A percentile compares a stretch with the other conserved stretches of the same genome.
Evolutionary conservation across 2,797 vertebrate genomes (phyloP).

Genomic region (Hapalemur alaotrensis): DNA sequence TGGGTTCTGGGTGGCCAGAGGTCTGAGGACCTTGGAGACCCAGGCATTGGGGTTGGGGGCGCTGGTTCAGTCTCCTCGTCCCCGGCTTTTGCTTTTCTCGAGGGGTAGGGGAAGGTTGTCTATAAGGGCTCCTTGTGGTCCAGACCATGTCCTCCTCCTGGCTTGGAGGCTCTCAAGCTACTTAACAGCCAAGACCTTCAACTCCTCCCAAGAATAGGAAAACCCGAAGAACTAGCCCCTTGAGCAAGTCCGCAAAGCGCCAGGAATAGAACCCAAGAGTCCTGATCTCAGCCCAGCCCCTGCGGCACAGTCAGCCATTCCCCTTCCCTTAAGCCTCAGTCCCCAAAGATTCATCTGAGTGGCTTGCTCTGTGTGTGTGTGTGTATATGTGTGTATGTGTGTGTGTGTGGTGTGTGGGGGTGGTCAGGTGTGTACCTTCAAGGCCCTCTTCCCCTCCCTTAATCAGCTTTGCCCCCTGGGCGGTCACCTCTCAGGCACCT

Average conservation of each 20-base stretch:
- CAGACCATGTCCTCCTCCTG: not conserved
- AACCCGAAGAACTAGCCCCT: not conserved
- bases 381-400: not conserved
- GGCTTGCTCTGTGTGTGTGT: not conserved
- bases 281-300: not conserved
- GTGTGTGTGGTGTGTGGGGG: not conserved
- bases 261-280: not conserved
- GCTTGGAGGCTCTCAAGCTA: not conserved
- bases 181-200: constrained; percentile 53
- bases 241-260: not conserved
- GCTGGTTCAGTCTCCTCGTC: not conserved
- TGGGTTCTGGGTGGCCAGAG: not conserved
- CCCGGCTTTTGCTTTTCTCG: not conserved
- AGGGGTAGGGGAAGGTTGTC: not conserved
- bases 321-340: not conserved
- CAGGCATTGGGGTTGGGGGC: not conserved
- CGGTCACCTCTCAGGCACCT: constrained; percentile 39
- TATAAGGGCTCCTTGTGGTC: not conserved
- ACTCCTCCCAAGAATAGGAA: not conserved
- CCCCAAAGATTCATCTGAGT: not conserved
- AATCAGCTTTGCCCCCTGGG: not conserved
- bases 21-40: not conserved
- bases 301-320: not conserved
- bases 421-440: not conserved
- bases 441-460: not conserved